A percentile compares a stretch with the other conserved stretches of the same genome.
Evolutionary conservation across 2,113 vertebrate species (phyloP).

Genomic region (Rhinopomastus cyanomelas): DNA sequence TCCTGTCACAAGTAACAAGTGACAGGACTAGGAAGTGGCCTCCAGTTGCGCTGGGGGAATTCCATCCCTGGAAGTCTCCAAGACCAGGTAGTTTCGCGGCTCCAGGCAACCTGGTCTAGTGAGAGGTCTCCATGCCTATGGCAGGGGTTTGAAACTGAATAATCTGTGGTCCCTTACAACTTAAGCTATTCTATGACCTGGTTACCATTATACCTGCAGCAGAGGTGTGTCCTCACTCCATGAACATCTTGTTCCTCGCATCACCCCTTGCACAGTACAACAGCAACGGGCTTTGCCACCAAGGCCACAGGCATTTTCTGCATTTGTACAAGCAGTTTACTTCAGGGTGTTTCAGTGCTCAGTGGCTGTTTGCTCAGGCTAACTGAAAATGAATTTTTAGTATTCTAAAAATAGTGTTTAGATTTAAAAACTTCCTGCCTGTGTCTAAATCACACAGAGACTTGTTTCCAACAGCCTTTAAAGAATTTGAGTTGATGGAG

Average conservation of each 20-base stretch:
- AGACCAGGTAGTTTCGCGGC: too few relatives aligned
- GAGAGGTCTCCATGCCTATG: too few relatives aligned
- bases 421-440: neutral
- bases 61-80: too few relatives aligned
- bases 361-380: neutral
- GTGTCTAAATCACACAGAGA: neutral
- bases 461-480: neutral
- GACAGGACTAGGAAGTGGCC: too few relatives aligned
- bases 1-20: too few relatives aligned
- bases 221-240: too few relatives aligned
- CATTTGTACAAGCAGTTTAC: neutral
- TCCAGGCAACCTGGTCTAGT: too few relatives aligned
- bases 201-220: neutral
- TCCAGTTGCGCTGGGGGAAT: too few relatives aligned
- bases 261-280: neutral
- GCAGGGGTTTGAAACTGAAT: too few relatives aligned
- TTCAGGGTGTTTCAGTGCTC: neutral
- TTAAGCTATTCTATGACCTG: neutral
- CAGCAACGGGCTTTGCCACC: neutral
- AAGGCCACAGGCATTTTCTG: neutral
- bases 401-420: neutral
- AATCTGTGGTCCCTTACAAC: too few relatives aligned
- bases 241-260: neutral
- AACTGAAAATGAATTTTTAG: neutral
- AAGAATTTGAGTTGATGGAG: neutral